Evolutionary conservation across 2,888 invertebrate genomes (phyloP), one percentile per base, ranked within the genome.

Genomic region (Drosophila antonietae): DNA sequence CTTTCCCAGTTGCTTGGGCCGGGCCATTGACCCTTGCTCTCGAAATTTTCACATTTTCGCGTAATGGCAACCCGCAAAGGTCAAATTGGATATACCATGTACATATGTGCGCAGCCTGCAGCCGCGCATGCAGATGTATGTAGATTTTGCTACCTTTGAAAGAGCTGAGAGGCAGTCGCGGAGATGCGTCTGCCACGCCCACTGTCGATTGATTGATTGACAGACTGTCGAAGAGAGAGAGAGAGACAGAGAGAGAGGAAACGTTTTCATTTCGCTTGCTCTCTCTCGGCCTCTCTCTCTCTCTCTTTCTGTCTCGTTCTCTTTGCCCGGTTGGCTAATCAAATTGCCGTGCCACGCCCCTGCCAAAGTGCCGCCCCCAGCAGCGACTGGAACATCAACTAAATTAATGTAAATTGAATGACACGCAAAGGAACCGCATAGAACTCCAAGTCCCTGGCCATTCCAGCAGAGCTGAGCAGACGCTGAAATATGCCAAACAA

Each of bases 381-480:
- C 39, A 46, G 53, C 41, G 51, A 59, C 59, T 46, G 33, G 66
- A 71, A 83, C 81, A 78, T 81, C 68, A 83, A 75, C 81, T 71
- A 81, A 83, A 83, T 83, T 81, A 83, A 75, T 87, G 78, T 67
- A 77, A 77, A 76, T 76, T 68, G 73, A 67, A 76, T 73, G 66
- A 68, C 75, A 77, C 75, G 72, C 75, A 71, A 66, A 47, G 72
- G 78, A 62, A 67, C 78, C 80, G 74, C 81, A 77, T 83, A 77
- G 68, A 77, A 77, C 80, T 58, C 46, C 18, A 64, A 57, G 59
- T 74, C 74, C 74, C 69, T 68, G 51, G 55, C 58, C 37, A 35
- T 10, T 23, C 44, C 41, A 15, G 0, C 35, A 61, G 44, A 18
- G 35, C 28, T 18, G 53, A 41, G 23, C 37, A 52, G 39, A 58